A percentile compares a stretch with the other conserved stretches of the same genome.
These are phyloP conservation scores for Ageneiosus marmoratus DNA, from an alignment of 2,113 vertebrate genomes.

Conservation along the genomic window DNA sequence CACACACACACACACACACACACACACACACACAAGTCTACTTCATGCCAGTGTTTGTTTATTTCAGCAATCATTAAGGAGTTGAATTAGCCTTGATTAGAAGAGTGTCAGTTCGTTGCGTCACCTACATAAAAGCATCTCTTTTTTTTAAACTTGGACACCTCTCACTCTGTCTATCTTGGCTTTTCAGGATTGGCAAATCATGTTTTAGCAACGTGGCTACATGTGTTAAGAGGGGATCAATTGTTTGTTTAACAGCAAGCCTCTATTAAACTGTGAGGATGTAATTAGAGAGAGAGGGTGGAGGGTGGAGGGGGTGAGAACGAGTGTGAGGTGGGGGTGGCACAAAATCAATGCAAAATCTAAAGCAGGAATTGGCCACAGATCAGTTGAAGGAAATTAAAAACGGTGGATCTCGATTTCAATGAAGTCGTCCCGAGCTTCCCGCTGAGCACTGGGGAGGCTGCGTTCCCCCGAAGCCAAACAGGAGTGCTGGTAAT, in stretches of 20 bases:
- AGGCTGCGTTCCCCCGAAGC: conserved; percentile 70
- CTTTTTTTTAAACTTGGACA: conserved; percentile 1
- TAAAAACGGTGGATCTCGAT: conserved; percentile 72
- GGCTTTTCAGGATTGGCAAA: conserved; percentile 89
- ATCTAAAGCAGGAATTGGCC: conserved; percentile 68
- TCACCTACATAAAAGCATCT: conserved; percentile 52
- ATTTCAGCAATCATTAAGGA: conserved; percentile 39
- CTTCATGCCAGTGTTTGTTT: conserved; percentile 37
- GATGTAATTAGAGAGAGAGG: conserved; percentile 80
- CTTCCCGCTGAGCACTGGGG: conserved; percentile 70
- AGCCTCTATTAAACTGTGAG: conserved; percentile 79
- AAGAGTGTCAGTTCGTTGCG: conserved; percentile 62
- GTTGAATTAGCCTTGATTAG: conserved; percentile 74
- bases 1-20: conserved; percentile 52
- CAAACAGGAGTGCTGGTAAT: conserved; percentile 73
- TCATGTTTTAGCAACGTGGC: conserved; percentile 82
- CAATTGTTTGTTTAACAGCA: conserved; percentile 82
- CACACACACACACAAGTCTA: conserved; percentile 32
- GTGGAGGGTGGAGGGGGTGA: conserved; percentile 37
- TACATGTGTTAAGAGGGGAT: conserved; percentile 80
- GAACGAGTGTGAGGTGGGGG: conserved; percentile 33
- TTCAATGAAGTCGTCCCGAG: conserved; percentile 69
- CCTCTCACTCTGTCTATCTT: conserved; percentile 49
- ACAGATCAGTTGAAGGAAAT: conserved; percentile 70
- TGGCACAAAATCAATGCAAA: conserved; percentile 73